Evolutionary conservation across 2,113 vertebrate species (phyloP).

Genomic region (Vanacampus margaritifer): DNA sequence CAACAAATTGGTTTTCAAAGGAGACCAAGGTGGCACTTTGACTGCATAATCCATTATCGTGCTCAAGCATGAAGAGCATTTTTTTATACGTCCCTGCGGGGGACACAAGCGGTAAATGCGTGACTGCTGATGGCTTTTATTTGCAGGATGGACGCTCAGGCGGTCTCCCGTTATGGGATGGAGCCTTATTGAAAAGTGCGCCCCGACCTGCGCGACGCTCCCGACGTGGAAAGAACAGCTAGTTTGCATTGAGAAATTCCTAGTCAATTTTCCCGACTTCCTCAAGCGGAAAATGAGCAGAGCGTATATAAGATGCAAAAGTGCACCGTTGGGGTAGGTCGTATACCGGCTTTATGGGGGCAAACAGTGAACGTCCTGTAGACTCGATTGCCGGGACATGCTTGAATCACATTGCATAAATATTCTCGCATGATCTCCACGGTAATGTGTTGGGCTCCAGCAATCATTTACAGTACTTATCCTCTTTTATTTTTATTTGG

Average conservation of each 20-base stretch:
- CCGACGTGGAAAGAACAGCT: slow-evolving; percentile 53
- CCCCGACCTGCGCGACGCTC: slow-evolving; percentile 48
- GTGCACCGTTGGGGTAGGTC: slow-evolving; percentile 48
- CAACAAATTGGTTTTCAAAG: slow-evolving; percentile 29
- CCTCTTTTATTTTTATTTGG: slow-evolving; percentile 46
- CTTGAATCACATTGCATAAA: slow-evolving; percentile 42
- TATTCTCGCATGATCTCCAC: slow-evolving; percentile 41
- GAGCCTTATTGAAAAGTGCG: slow-evolving; percentile 37
- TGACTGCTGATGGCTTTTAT: slow-evolving; percentile 48
- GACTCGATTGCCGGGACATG: slow-evolving; percentile 27
- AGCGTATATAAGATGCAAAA: slow-evolving; percentile 62
- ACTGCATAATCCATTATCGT: slow-evolving; percentile 37
- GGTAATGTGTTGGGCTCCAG: slow-evolving; percentile 30
- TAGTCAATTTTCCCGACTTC: slow-evolving; percentile 70
- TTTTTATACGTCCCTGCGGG: slow-evolving; percentile 15
- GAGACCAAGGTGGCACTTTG: slow-evolving; percentile 9
- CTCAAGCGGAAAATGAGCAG: slow-evolving; percentile 71
- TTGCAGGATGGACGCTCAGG: slow-evolving; percentile 34
- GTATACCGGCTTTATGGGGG: slow-evolving; percentile 57
- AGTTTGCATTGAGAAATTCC: slow-evolving; percentile 66
- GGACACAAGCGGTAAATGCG: slow-evolving; percentile 22
- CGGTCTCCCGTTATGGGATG: slow-evolving; percentile 16
- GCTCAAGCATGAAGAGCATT: slow-evolving; percentile 27
- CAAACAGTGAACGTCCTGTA: slow-evolving; percentile 53
- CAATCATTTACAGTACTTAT: slow-evolving; percentile 40